Conservation (phyloP, 2,797 vertebrate genomes). For the Bradypodion pumilum region DNA sequence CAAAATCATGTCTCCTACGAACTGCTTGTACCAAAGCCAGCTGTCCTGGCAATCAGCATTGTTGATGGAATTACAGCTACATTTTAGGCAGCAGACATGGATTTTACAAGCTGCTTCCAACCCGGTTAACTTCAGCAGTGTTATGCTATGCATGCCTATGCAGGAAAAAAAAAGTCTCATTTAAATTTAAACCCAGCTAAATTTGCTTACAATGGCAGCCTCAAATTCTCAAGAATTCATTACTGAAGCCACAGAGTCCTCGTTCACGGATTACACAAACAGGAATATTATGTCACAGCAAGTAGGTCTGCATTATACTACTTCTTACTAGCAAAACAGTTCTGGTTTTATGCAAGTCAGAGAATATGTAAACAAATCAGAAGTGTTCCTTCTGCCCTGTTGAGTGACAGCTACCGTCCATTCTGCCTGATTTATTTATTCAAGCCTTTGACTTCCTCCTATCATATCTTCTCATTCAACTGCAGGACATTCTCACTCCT, state of each 20-base stretch:
- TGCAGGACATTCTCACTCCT: conserved; percentile 1
- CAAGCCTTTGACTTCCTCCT: conserved; percentile 44
- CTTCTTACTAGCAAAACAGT: background rate
- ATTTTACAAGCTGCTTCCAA: background rate
- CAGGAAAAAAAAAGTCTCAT: background rate
- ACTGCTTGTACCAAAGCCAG: too few relatives aligned
- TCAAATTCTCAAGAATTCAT: background rate
- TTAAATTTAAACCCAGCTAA: background rate
- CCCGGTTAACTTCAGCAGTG: background rate
- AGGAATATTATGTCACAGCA: fast-evolving
- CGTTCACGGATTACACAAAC: background rate
- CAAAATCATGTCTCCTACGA: too few relatives aligned
- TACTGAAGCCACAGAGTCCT: background rate
- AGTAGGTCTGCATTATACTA: background rate
- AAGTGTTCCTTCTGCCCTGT: conserved; percentile 18
- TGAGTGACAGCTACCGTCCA: conserved; percentile 6
- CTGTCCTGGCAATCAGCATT: too few relatives aligned
- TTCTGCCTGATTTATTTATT: conserved; percentile 13
- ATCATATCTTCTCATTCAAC: conserved; percentile 29
- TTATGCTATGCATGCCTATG: background rate
- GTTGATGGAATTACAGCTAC: too few relatives aligned
- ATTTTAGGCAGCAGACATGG: background rate
- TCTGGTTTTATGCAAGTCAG: background rate
- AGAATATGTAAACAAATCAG: background rate
- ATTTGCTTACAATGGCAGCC: too few relatives aligned